Percentiles rank a stretch among this genome's conserved stretches.
Conservation (phyloP, 2,888 invertebrate genomes). For the Neria commutata region DNA sequence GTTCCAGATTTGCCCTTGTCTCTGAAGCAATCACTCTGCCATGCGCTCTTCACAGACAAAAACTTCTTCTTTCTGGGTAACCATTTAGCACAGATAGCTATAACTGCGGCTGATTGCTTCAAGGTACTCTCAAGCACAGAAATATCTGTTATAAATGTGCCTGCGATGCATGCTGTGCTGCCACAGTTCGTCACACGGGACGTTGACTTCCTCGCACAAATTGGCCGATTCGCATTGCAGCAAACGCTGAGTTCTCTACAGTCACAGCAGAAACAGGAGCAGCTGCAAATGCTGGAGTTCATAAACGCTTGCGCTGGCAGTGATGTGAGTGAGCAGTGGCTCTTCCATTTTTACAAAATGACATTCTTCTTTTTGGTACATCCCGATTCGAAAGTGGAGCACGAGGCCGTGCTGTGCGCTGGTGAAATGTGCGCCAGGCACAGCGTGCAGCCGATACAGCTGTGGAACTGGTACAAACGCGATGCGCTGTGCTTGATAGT, state of each 20-base stretch:
- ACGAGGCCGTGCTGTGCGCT: slow-evolving; percentile 54
- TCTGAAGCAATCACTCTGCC: slow-evolving; percentile 17
- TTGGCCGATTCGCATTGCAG: slow-evolving; percentile 35
- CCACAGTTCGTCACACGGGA: slow-evolving; percentile 32
- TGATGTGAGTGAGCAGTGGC: slow-evolving; percentile 48
- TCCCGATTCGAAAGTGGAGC: slow-evolving; percentile 49
- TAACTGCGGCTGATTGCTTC: slow-evolving; percentile 23
- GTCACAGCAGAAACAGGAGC: slow-evolving; percentile 28
- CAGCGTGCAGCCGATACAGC: slow-evolving; percentile 48
- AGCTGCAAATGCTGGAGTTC: slow-evolving; percentile 39
- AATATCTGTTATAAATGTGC: slow-evolving; percentile 15
- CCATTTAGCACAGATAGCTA: slow-evolving; percentile 38
- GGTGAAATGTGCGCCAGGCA: slow-evolving; percentile 55
- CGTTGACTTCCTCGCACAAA: slow-evolving; percentile 34
- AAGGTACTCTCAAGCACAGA: slow-evolving; percentile 14
- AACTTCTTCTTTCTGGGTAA: slow-evolving; percentile 23
- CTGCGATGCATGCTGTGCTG: slow-evolving; percentile 31
- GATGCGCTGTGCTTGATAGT: slow-evolving; percentile 54
- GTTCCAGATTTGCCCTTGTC: slow-evolving; percentile 1
- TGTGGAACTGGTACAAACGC: slow-evolving; percentile 60
- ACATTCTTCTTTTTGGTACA: slow-evolving; percentile 54
- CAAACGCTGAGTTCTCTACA: slow-evolving; percentile 28
- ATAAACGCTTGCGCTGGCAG: slow-evolving; percentile 36
- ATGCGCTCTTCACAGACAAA: slow-evolving; percentile 20
- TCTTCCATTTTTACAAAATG: slow-evolving; percentile 57